A percentile compares a stretch with the other conserved stretches of the same genome.
These are phyloP conservation scores for Ecdyonurus torrentis DNA, from an alignment of 2,888 invertebrate species.

Conservation along the genomic window DNA sequence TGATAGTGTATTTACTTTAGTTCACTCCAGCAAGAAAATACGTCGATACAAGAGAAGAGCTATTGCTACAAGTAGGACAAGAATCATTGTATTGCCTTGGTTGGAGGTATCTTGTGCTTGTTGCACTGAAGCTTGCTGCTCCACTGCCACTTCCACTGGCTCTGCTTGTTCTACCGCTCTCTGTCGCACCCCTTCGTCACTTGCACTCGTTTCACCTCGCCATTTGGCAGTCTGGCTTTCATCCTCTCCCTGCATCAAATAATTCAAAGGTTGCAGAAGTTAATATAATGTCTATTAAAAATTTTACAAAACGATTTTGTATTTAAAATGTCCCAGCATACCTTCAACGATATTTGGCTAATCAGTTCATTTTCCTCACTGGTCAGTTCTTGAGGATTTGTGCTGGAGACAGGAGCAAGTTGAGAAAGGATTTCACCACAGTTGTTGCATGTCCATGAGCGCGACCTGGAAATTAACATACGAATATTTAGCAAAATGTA, in stretches of 20 bases:
- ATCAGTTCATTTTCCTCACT: neutral
- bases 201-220: neutral
- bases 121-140: neutral
- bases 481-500: too few relatives aligned
- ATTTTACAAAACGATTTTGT: neutral
- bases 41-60: neutral
- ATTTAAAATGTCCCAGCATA: too few relatives aligned
- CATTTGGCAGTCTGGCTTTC: neutral
- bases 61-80: neutral
- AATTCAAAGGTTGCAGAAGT: too few relatives aligned
- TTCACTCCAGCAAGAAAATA: neutral
- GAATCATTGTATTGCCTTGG: neutral
- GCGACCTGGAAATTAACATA: slow-evolving; percentile 31
- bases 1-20: too few relatives aligned
- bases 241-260: neutral
- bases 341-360: neutral
- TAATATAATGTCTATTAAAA: neutral
- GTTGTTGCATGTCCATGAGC: slow-evolving; percentile 40
- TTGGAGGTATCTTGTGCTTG: neutral
- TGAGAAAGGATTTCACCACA: slow-evolving; percentile 33
- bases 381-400: neutral
- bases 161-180: neutral
- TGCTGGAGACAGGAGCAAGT: neutral
- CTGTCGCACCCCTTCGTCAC: neutral
- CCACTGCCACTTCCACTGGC: neutral